Conservation (phyloP, 2,888 invertebrate species). For the Sicus ferrugineus region DNA sequence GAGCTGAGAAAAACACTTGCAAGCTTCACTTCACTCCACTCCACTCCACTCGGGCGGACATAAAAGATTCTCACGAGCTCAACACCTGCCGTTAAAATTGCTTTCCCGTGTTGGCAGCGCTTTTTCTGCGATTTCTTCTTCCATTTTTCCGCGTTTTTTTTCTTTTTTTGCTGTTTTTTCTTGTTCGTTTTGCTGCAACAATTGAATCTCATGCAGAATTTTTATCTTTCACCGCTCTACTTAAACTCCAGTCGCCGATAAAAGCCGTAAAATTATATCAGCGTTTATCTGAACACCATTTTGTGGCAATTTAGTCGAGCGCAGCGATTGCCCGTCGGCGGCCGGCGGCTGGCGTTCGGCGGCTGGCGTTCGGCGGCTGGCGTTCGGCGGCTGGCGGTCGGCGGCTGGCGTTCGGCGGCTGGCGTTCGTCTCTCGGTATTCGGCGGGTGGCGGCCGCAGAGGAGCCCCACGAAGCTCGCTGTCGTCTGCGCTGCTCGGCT, state of each 20-base stretch:
- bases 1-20: slow-evolving; percentile 8
- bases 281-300: slow-evolving; percentile 21
- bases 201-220: background rate
- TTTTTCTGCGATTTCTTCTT: no score
- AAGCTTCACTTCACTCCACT: no score
- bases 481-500: no score
- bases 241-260: background rate
- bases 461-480: no score
- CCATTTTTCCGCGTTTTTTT: background rate
- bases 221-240: background rate
- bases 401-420: background rate
- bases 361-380: background rate
- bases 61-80: background rate
- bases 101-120: background rate
- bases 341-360: background rate
- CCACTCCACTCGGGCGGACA: no score
- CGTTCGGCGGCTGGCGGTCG: background rate
- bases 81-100: slow-evolving; percentile 18
- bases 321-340: no score
- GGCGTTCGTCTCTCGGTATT: background rate
- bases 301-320: background rate
- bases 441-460: background rate
- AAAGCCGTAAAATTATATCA: slow-evolving; percentile 18
- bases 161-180: background rate
- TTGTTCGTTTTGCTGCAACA: background rate